Evolutionary conservation across 2,113 vertebrate genomes (phyloP), one percentile per base, ranked within the genome.

Genomic region (Engraulis encrasicolus): DNA sequence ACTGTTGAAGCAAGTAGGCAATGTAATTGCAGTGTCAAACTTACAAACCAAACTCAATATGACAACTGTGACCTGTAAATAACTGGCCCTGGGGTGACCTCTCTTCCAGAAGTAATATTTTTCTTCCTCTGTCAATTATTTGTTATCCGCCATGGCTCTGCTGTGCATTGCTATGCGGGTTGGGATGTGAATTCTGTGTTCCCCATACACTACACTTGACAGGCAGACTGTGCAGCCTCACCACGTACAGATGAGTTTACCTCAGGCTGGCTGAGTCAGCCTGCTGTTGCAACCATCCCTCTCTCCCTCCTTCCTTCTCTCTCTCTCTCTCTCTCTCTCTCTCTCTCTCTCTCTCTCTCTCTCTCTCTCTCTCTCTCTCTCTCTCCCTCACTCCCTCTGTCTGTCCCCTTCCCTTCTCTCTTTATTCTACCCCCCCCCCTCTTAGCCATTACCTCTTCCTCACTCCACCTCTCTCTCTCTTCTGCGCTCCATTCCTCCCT

Each of bases 181-280:
- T 77, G 37, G 80, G 83, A 87, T 80, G 4, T 79, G 71, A 27
- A 15, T 45, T 79, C 52, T 36, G 17, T 77, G 86, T 82, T 79
- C n/a, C 50, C 23, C 34, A 19, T 85, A 50, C 78, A 71, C 45
- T 58, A 50, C 78, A 71, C 45, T 58, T 45, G 77, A 36, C 85
- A 84, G 81, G 77, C 83, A 79, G 82, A 66, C 85, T 80, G 88
- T 89, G 86, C 88, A 82, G 85, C 40, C 40, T 45, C 84, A 58
- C 87, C n/a, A n/a, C n/a, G n/a, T 85, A 85, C 71, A 87, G 86
- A 78, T 82, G 80, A 88, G 91, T 93, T 89, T 86, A 89, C 92
- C 86, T 23, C 40, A 87, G 82, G 79, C 82, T 85, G 74, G 79
- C 83, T 85, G 78, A 54, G 79, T 66, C 77, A 78, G 66, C 66